phyloP scores from a whole-genome alignment of 2,797 vertebrate genomes.

The Onychomys leucogaster region DNA sequence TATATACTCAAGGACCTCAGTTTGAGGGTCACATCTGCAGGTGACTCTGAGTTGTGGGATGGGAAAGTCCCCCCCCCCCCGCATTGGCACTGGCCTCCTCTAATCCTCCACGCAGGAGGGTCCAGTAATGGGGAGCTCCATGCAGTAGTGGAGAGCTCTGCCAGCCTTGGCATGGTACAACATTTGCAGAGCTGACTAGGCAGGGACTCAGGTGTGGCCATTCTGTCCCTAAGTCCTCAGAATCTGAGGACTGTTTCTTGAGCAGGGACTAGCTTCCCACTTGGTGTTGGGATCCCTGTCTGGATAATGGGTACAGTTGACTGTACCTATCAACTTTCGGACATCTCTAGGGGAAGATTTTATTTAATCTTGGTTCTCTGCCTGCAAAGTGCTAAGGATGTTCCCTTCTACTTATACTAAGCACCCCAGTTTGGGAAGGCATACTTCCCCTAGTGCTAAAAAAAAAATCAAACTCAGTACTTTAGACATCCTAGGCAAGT shows the following conservation, averaged over 20 bases:
- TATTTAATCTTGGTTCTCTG: neutral
- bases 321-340: neutral
- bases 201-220: rapidly evolving
- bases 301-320: neutral
- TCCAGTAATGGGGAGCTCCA: neutral
- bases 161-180: neutral
- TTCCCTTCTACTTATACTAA: neutral
- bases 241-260: neutral
- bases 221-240: neutral
- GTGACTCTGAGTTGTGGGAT: neutral
- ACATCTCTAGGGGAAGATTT: neutral
- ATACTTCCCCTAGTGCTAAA: neutral
- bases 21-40: neutral
- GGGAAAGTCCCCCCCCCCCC: neutral
- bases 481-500: neutral
- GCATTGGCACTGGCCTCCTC: neutral
- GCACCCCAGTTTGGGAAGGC: neutral
- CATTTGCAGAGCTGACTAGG: neutral
- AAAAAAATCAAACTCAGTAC: no score
- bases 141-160: neutral
- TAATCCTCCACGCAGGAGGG: neutral
- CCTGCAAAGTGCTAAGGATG: neutral
- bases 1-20: neutral
- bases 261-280: neutral
- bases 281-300: neutral